phyloP scores from a whole-genome alignment of 2,113 vertebrate species.

The Motacilla tschutschensis region DNA sequence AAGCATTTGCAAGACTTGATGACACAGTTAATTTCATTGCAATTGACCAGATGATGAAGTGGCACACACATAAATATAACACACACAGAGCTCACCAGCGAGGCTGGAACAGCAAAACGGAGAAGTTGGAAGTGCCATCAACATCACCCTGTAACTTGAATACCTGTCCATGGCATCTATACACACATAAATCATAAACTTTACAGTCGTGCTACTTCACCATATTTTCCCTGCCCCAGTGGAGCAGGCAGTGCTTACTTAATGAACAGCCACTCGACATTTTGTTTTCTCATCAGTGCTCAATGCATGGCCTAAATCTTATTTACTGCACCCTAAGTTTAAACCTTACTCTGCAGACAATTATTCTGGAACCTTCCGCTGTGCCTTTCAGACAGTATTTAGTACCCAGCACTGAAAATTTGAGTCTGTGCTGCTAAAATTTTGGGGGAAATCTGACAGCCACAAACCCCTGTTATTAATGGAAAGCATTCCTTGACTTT shows the following conservation, averaged over 20 bases:
- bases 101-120: not conserved
- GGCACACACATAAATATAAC: not conserved
- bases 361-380: not conserved
- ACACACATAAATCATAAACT: not conserved
- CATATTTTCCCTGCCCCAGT: not conserved
- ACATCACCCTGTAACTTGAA: not conserved
- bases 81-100: not conserved
- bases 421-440: not conserved
- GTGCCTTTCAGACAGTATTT: not conserved
- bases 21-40: not conserved
- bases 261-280: not conserved
- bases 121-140: not conserved
- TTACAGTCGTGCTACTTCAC: not conserved
- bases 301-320: not conserved
- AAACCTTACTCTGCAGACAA: not conserved
- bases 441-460: not conserved
- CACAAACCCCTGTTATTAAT: not conserved
- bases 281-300: conserved; percentile 14
- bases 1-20: not conserved
- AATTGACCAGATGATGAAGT: not conserved
- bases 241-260: not conserved
- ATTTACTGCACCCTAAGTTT: not conserved
- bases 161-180: not conserved
- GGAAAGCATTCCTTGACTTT: not conserved
- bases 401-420: not conserved